Evolutionary conservation across 2,113 vertebrate genomes (phyloP).

Genomic region (Hydropotes inermis): DNA sequence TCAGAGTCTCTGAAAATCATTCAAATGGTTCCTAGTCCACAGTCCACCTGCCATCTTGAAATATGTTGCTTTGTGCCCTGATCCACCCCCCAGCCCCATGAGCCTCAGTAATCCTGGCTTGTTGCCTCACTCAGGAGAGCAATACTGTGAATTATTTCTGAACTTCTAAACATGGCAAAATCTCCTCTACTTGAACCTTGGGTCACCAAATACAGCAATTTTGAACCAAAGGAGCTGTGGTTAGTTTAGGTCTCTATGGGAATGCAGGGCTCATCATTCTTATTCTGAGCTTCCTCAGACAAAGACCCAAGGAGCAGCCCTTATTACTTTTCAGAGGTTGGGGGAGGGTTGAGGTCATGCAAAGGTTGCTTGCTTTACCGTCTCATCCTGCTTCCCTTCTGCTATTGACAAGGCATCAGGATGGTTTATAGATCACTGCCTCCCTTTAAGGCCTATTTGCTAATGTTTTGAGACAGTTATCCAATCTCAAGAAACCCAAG

Average conservation of each 20-base stretch:
- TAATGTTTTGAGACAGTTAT: constrained; percentile 72
- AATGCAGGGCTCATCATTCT: background rate
- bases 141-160: constrained; percentile 53
- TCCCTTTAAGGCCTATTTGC: constrained; percentile 66
- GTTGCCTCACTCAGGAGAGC: background rate
- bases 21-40: background rate
- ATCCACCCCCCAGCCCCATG: too few species aligned
- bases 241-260: constrained; percentile 30
- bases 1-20: background rate
- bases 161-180: constrained; percentile 30
- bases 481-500: constrained; percentile 67
- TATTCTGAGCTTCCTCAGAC: constrained; percentile 43
- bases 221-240: background rate
- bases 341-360: constrained; percentile 68
- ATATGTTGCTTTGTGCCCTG: background rate
- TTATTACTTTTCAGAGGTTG: constrained; percentile 58
- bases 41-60: background rate
- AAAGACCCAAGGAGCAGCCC: constrained; percentile 43
- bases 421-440: constrained; percentile 65
- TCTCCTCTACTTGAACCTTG: constrained; percentile 41
- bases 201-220: constrained; percentile 53
- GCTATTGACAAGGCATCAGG: constrained; percentile 63
- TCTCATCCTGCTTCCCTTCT: constrained; percentile 44
- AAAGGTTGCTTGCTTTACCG: constrained; percentile 64
- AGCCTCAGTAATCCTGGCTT: background rate